Base-by-base conservation (phyloP, 1,140 invertebrate genomes). In the Lordiphosa clarofinis region DNA sequence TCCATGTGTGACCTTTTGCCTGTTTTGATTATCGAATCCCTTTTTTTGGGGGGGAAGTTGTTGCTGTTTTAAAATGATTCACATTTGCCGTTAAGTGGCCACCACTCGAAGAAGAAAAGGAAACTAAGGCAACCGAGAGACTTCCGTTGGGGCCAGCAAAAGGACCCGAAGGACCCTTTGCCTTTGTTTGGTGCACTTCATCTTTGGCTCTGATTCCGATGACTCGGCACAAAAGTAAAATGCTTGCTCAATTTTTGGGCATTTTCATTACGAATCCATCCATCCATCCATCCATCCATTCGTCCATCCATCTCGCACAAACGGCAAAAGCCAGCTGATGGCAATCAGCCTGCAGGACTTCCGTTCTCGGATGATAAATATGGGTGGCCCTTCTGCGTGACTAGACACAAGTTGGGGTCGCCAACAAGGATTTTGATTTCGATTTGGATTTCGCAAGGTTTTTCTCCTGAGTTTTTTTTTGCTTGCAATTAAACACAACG, bases 11-110 rank as follows among this genome's bases (percentile, higher is more conserved):
- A 68, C 64, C 64, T 60, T 69, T 69, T 60, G 63, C 36, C 55
- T 66, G 65, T 57, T 70, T 59, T 70, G 65, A 81, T 69, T 78
- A 57, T 58, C 68, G 64, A 48, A 62, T 53, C 4, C 39, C 33
- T 46, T 15, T 58, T 57, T n/a, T n/a, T n/a, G n/a, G n/a, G n/a
- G n/a, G n/a, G n/a, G n/a, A n/a, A n/a, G n/a, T n/a, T n/a, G n/a
- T 65, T 65, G n/a, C 11, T 49, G 3, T 39, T 82, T 81, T 75
- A 82, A 81, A 81, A 81, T 82, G 78, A 81, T 81, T 81, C 75
- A 62, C 75, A 81, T 74, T 81, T 60, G 76, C 62, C 42, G 75
- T 81, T 81, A 81, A 81, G 75, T 75, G 78, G 74, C 65, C 31
- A 56, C 33, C 65, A 70, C 55, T 74, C 56, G 48, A 46, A 35